Conservation (phyloP, 2,113 vertebrate species). For the Rhea americana region DNA sequence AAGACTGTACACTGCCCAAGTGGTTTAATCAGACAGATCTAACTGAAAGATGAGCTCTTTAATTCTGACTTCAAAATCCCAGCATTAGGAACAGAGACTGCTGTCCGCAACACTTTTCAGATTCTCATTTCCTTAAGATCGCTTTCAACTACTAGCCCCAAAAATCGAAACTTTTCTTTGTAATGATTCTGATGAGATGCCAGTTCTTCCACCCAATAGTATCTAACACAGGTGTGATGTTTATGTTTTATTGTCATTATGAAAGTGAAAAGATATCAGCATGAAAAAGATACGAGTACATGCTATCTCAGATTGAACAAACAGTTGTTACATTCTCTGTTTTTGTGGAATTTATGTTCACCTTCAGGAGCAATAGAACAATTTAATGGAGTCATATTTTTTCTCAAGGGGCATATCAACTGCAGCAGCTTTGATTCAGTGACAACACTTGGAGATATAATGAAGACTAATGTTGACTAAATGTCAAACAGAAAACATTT, state of each 20-base stretch:
- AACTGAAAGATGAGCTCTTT: background rate
- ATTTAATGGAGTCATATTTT: slow-evolving; percentile 50
- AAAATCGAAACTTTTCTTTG: background rate
- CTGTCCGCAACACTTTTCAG: background rate
- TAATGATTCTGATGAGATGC: background rate
- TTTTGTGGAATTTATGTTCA: slow-evolving; percentile 47
- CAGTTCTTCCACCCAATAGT: background rate
- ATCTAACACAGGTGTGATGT: background rate
- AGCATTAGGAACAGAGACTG: background rate
- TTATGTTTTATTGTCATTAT: slow-evolving; percentile 25
- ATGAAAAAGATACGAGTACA: background rate
- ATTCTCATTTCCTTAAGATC: background rate
- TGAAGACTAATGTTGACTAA: slow-evolving; percentile 65
- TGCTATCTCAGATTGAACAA: slow-evolving; percentile 36
- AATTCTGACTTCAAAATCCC: background rate
- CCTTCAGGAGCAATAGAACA: slow-evolving; percentile 53
- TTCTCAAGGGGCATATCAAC: slow-evolving; percentile 41
- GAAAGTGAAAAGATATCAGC: background rate
- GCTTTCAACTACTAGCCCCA: background rate
- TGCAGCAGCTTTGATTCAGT: slow-evolving; percentile 45
- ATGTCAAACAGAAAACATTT: slow-evolving; percentile 47
- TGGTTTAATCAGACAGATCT: background rate
- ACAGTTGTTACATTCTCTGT: background rate
- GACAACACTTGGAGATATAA: slow-evolving; percentile 58
- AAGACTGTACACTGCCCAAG: fast-evolving